Conservation (phyloP, 2,797 vertebrate species). For the Phataginus tricuspis region DNA sequence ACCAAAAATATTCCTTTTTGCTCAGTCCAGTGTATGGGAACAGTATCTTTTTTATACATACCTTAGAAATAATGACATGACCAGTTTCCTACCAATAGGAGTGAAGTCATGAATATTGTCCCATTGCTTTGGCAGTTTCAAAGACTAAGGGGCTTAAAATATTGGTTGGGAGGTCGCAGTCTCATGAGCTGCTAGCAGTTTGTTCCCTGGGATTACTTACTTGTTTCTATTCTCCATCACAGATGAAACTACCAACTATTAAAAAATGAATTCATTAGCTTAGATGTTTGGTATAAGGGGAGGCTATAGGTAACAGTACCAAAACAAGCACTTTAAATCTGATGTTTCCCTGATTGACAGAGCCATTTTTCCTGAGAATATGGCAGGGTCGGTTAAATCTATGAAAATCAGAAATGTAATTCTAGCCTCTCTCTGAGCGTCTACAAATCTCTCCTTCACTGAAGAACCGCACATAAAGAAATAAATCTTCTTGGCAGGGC, state of each 20-base stretch:
- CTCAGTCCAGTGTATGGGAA: not conserved
- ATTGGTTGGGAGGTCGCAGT: not conserved
- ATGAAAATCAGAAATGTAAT: constrained; percentile 58
- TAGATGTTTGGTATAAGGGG: not conserved
- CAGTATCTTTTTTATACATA: not conserved
- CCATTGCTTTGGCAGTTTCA: not conserved
- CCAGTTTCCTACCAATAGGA: not conserved
- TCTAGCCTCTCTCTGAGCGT: not conserved
- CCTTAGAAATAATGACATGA: not conserved
- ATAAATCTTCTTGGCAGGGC: constrained; percentile 31
- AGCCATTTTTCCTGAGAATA: constrained; percentile 31
- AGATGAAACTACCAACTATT: constrained; percentile 8
- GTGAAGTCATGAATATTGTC: not conserved
- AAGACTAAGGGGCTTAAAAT: not conserved
- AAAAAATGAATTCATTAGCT: constrained; percentile 53
- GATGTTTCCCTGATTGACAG: constrained; percentile 53
- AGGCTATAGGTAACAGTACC: constrained; percentile 26
- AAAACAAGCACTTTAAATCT: constrained; percentile 63
- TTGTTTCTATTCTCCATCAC: constrained; percentile 30
- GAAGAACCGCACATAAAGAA: constrained; percentile 25
- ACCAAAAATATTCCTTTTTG: not conserved
- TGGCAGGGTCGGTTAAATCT: constrained; percentile 44
- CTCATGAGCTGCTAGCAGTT: constrained; percentile 2
- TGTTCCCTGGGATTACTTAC: not conserved
- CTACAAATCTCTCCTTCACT: constrained; percentile 19